phyloP scores from a whole-genome alignment of 2,797 vertebrate species.

The Apogon talboti region DNA sequence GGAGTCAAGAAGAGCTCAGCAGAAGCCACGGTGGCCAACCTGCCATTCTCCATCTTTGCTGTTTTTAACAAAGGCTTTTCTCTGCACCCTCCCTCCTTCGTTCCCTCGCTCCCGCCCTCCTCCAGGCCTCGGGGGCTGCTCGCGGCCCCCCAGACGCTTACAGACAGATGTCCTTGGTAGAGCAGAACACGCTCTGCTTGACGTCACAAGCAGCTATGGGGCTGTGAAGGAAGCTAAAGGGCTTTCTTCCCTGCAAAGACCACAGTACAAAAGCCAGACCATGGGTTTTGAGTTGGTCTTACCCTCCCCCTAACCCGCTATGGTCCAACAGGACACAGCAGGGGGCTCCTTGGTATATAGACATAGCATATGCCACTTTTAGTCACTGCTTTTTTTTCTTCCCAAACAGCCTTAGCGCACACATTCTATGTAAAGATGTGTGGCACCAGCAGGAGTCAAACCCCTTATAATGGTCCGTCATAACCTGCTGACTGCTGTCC shows the following conservation, averaged over 20 bases:
- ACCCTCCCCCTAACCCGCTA: constrained; percentile 36
- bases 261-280: constrained; percentile 63
- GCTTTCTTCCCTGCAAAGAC: constrained; percentile 69
- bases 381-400: constrained; percentile 22
- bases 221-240: constrained; percentile 71
- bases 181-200: constrained; percentile 80
- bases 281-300: constrained; percentile 45
- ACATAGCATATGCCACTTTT: constrained; percentile 59
- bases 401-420: constrained; percentile 17
- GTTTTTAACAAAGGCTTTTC: constrained; percentile 81
- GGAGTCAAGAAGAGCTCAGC: constrained; percentile 56
- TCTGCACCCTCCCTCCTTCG: constrained; percentile 32
- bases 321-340: constrained; percentile 55
- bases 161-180: constrained; percentile 88
- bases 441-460: constrained; percentile 13
- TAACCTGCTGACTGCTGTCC: constrained; percentile 3
- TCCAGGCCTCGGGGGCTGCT: constrained; percentile 70
- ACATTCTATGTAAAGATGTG: constrained; percentile 27
- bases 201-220: constrained; percentile 76
- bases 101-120: constrained; percentile 26
- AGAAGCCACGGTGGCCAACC: constrained; percentile 75
- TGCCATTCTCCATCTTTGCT: constrained; percentile 78
- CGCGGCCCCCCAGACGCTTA: constrained; percentile 79
- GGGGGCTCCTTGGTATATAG: constrained; percentile 50
- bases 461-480: constrained; percentile 1